phyloP scores from a whole-genome alignment of 2,113 vertebrate species.

The Oryctolagus cuniculus region DNA sequence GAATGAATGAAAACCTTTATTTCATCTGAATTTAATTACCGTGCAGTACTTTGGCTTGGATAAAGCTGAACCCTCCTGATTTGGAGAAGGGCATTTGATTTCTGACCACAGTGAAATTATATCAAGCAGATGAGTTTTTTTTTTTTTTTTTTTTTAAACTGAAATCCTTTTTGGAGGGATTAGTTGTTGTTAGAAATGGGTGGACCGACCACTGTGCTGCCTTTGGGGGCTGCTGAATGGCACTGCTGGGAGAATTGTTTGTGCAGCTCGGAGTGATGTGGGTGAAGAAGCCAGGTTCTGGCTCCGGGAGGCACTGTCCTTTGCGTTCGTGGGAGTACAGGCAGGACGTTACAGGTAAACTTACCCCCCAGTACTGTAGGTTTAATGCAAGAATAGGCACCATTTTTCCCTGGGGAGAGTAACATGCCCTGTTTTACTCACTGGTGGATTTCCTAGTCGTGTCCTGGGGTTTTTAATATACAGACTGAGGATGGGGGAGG shows the following conservation, averaged over 20 bases:
- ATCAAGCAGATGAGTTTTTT: background rate
- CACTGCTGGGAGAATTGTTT: background rate
- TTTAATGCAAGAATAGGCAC: background rate
- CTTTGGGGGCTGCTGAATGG: background rate
- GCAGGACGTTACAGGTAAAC: background rate
- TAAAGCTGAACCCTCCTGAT: slow-evolving; percentile 16
- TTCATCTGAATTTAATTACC: slow-evolving; percentile 48
- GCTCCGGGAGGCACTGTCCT: background rate
- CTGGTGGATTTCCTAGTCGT: slow-evolving; percentile 31
- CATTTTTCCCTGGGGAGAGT: background rate
- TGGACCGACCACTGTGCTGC: background rate
- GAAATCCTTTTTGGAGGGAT: background rate
- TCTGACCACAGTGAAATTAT: slow-evolving; percentile 26
- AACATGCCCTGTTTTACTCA: background rate
- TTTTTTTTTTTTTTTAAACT: background rate
- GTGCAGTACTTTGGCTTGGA: background rate
- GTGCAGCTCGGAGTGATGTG: background rate
- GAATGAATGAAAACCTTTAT: slow-evolving; percentile 12
- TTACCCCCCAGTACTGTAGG: background rate
- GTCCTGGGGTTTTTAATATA: background rate
- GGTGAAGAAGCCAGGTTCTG: slow-evolving; percentile 18
- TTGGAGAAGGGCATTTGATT: background rate
- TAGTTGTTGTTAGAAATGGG: slow-evolving; percentile 24
- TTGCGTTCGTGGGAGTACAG: background rate
- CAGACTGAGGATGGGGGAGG: background rate